phyloP scores from a whole-genome alignment of 2,888 invertebrate species.

The Drosophila mettleri region DNA sequence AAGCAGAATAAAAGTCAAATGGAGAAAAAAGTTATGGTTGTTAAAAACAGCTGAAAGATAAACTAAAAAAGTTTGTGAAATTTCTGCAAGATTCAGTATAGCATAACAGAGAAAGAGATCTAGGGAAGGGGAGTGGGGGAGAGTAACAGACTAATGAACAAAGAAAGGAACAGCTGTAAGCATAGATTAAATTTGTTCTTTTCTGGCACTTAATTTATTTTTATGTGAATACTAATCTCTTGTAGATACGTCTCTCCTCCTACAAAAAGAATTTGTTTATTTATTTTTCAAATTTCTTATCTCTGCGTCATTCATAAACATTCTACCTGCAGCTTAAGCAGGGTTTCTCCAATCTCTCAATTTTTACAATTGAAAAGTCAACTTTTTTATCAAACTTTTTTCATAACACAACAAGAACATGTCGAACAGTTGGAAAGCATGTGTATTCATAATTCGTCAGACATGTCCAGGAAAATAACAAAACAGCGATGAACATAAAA shows the following conservation, averaged over 20 bases:
- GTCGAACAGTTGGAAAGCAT: slow-evolving; percentile 35
- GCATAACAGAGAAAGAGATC: background rate
- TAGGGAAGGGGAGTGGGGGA: background rate
- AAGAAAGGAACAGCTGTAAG: too few species aligned
- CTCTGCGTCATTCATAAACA: background rate
- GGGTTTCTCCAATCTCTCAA: background rate
- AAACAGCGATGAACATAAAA: slow-evolving; percentile 5
- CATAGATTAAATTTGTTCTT: too few species aligned
- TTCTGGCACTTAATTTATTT: background rate
- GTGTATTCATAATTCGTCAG: slow-evolving; percentile 46
- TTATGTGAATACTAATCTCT: too few species aligned
- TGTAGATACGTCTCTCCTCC: too few species aligned
- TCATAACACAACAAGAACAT: background rate
- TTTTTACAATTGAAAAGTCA: slow-evolving; percentile 1
- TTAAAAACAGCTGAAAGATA: background rate
- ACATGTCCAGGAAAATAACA: slow-evolving; percentile 30
- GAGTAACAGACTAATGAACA: background rate
- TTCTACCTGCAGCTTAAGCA: background rate
- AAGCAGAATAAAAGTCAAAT: background rate
- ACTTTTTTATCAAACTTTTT: slow-evolving; percentile 13
- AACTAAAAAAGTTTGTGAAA: background rate
- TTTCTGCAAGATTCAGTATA: background rate
- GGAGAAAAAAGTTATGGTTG: background rate
- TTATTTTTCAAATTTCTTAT: background rate
- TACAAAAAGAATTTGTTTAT: too few species aligned